phyloP scores from a whole-genome alignment of 2,888 invertebrate genomes.

The Cephus nigrinus region DNA sequence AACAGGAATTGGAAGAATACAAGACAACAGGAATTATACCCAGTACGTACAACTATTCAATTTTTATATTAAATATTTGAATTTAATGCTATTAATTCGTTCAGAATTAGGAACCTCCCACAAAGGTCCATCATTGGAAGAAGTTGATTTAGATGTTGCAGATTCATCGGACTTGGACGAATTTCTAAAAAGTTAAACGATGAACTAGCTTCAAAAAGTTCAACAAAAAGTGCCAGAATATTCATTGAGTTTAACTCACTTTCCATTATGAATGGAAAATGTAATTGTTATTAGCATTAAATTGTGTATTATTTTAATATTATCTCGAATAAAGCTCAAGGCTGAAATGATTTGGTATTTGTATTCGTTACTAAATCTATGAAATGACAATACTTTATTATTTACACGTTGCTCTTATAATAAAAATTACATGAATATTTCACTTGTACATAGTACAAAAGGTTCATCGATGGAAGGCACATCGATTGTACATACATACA shows the following conservation, averaged over 20 bases:
- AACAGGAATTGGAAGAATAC: slow-evolving; percentile 74
- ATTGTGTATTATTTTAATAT: not conserved
- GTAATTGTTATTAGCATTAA: not conserved
- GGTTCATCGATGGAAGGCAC: not conserved
- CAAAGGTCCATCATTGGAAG: slow-evolving; percentile 70
- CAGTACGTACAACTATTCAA: slow-evolving; percentile 64
- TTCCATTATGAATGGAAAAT: not conserved
- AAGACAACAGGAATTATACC: slow-evolving; percentile 73
- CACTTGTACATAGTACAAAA: not conserved
- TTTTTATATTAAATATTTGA: slow-evolving; percentile 22
- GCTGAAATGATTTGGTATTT: not conserved
- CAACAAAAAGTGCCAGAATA: not conserved
- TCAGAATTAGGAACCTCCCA: slow-evolving; percentile 49
- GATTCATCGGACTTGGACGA: slow-evolving; percentile 73
- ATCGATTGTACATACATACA: not conserved
- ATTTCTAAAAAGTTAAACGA: slow-evolving; percentile 69
- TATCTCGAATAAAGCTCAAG: not conserved
- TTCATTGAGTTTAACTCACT: not conserved
- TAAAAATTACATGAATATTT: not conserved
- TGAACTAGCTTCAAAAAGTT: not conserved
- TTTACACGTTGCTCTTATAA: not conserved
- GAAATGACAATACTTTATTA: not conserved
- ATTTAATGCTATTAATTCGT: slow-evolving; percentile 22
- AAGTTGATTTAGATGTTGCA: slow-evolving; percentile 71
- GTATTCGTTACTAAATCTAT: not conserved